Conservation (phyloP, 2,113 vertebrate genomes). For the Tupaia chinensis region DNA sequence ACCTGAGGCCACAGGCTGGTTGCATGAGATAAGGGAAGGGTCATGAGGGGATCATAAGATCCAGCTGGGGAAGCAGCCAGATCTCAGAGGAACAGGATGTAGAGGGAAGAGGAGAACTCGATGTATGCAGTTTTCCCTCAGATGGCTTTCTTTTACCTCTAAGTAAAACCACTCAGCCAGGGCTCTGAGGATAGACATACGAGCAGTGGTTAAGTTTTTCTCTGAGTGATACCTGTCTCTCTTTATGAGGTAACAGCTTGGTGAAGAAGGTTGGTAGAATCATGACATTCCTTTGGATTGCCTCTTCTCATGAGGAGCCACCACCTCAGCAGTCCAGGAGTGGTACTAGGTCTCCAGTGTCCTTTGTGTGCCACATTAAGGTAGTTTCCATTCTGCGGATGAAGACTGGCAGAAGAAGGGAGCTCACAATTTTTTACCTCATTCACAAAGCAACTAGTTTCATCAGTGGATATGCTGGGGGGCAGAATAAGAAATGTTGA, state of each 20-base stretch:
- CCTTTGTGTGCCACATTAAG: background rate
- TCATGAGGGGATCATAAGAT: too few species aligned
- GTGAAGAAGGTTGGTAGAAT: background rate
- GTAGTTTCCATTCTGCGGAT: background rate
- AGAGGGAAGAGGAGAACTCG: too few species aligned
- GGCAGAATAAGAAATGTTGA: background rate
- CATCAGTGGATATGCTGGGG: background rate
- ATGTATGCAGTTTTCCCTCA: too few species aligned
- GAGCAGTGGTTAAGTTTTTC: background rate
- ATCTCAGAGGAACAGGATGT: too few species aligned
- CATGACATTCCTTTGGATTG: background rate
- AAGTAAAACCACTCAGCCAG: background rate
- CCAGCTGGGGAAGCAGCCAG: too few species aligned
- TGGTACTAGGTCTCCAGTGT: background rate
- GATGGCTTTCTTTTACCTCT: background rate
- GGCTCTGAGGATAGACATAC: background rate
- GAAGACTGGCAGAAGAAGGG: rapidly evolving
- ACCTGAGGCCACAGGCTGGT: too few species aligned
- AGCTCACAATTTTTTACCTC: background rate
- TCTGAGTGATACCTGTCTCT: background rate
- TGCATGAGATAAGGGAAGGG: too few species aligned
- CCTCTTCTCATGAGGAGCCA: background rate
- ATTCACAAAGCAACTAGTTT: background rate
- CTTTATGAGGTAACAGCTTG: background rate
- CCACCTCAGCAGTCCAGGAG: background rate